Base-by-base conservation (phyloP, 92 coral and sea anemone genomes). In the Siderastrea siderea region DNA sequence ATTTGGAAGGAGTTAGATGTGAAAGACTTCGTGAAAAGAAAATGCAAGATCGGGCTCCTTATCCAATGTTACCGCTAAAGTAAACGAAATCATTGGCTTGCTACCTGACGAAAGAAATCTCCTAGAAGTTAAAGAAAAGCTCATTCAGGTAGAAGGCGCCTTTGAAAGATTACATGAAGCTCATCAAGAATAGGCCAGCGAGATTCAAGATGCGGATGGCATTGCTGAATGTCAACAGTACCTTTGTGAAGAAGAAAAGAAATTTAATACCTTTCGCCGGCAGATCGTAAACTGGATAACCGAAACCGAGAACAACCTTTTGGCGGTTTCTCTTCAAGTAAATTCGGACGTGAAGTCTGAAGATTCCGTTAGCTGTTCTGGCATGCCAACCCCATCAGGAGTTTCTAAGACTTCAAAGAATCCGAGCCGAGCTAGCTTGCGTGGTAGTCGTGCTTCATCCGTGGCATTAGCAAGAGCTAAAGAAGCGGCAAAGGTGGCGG, bases 241-340 rank as follows among this genome's bases (percentile, higher is more conserved):
- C 38, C 62, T 58, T 14, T 11, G 2, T 53, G 3, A 13, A 70
- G 13, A 70, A 5, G 43, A 19, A 2, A 19, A 11, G 15, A 43
- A 68, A 2, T 68, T 68, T 68, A 6, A 15, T 12, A 6, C 26
- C 14, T 70, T 70, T 16, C 75, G 75, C 55, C 75, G 16, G 17
- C 54, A 70, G 75, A 7, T 70, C 51, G 55, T 2, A 4, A 54
- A 70, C 8, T 70, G 53, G 75, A 70, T 70, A 13, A 14, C 75
- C 6, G 6, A 10, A 3, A 14, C 55, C 3, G 38, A 70, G 6
- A 4, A 46, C 3, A 70, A 12, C 0, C 8, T 70, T 7, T 14
- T 70, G 3, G 51, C 12, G 14, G 75, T 15, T 1, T 77, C 69
- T 13, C 81, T 77, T 77, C 70, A 47, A 58, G 81, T 77, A 13